phyloP scores from a whole-genome alignment of 2,888 invertebrate genomes.

The Agrypnus murinus region DNA sequence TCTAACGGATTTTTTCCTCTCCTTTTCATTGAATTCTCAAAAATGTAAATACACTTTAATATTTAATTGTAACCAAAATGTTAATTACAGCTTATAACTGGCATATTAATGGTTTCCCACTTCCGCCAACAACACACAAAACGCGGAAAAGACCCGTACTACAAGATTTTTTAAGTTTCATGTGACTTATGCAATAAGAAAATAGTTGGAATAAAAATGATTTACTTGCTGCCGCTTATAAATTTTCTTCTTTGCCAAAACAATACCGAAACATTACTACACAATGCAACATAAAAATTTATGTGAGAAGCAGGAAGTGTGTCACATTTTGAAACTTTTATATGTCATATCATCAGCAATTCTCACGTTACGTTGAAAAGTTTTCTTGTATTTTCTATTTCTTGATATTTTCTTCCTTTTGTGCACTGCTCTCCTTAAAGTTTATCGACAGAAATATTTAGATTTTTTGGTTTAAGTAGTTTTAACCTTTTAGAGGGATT shows the following conservation, averaged over 20 bases:
- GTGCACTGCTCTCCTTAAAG: background rate
- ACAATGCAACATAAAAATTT: constrained; percentile 7
- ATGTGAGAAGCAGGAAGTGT: background rate
- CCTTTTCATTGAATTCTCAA: no score
- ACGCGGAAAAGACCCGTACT: no score
- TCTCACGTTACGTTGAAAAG: constrained; percentile 18
- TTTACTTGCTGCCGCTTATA: no score
- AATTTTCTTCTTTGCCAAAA: background rate
- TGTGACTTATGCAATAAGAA: no score
- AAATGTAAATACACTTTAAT: no score
- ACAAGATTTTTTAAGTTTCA: no score
- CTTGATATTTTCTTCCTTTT: constrained; percentile 19
- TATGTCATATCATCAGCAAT: constrained; percentile 18
- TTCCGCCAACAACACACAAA: no score
- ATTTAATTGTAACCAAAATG: no score
- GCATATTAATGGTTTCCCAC: no score
- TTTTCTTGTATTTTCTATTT: background rate
- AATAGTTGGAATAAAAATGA: no score
- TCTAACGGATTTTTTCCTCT: no score
- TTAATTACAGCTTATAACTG: no score
- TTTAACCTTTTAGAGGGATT: background rate
- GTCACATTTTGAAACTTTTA: constrained; percentile 14
- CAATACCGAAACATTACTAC: background rate
- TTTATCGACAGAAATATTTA: background rate
- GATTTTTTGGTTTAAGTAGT: background rate